Evolutionary conservation across 1,140 invertebrate species (phyloP).

Genomic region (Tribolium castaneum): DNA sequence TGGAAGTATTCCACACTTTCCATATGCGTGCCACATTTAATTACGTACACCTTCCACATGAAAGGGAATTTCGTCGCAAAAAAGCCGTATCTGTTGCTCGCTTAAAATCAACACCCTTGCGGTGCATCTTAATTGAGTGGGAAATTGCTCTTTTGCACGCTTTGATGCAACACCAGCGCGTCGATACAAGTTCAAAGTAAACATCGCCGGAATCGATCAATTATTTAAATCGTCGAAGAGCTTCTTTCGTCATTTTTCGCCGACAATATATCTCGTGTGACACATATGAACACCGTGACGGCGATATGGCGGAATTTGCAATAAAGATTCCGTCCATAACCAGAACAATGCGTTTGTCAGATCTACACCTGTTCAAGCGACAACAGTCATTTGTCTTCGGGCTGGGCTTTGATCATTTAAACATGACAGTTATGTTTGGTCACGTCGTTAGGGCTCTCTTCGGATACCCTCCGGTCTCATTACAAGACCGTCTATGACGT

Average conservation of each 20-base stretch:
- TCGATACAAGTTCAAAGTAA: not conserved
- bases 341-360: conserved; percentile 45
- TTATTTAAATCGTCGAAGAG: not conserved
- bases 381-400: conserved; percentile 43
- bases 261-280: conserved; percentile 28
- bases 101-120: not conserved
- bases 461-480: not conserved
- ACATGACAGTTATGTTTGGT: conserved; percentile 29
- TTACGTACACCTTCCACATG: conserved; percentile 8
- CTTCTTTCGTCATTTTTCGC: not conserved
- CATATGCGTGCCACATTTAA: conserved; percentile 38
- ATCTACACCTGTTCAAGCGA: conserved; percentile 45
- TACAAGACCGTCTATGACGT: not conserved
- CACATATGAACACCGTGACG: conserved; percentile 38
- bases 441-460: not conserved
- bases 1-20: conserved; percentile 35
- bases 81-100: conserved; percentile 21
- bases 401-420: conserved; percentile 41
- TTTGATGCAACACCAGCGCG: not conserved
- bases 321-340: conserved; percentile 47
- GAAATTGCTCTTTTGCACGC: not conserved
- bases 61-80: not conserved
- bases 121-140: conserved; percentile 10
- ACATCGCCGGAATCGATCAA: too few relatives aligned
- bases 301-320: conserved; percentile 44